Percentiles rank a stretch among this genome's conserved stretches.
Conservation (phyloP, 2,113 vertebrate genomes). For the Gallinago media region DNA sequence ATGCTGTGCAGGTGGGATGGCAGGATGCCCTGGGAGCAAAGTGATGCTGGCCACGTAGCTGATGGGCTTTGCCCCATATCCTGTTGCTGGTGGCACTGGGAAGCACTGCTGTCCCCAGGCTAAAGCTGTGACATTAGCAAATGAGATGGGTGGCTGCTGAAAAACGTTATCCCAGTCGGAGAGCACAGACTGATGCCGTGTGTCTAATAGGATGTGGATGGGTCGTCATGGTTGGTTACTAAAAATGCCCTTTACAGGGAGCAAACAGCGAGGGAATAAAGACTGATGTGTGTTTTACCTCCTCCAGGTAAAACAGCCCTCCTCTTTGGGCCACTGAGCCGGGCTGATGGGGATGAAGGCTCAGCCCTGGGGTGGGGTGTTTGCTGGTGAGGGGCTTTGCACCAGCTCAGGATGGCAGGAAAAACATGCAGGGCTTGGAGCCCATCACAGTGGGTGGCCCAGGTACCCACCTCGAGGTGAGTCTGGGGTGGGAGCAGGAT, state of each 20-base stretch:
- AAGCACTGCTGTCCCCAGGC: no score
- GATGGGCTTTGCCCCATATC: not conserved
- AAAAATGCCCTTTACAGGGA: not conserved
- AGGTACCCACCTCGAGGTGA: accelerated
- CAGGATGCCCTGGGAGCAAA: no score
- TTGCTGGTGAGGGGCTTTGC: not conserved
- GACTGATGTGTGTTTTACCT: not conserved
- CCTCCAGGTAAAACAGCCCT: not conserved
- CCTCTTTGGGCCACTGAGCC: not conserved
- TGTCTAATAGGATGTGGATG: conserved; percentile 12
- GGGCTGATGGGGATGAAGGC: not conserved
- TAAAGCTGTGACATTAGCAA: not conserved
- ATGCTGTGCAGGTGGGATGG: no score
- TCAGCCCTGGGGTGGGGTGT: not conserved
- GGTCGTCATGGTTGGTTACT: conserved; percentile 23
- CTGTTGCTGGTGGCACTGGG: not conserved
- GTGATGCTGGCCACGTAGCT: accelerated
- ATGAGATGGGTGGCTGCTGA: not conserved
- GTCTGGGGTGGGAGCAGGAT: not conserved
- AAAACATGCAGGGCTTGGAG: not conserved
- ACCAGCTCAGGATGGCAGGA: accelerated
- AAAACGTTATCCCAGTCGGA: not conserved
- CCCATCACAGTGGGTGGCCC: not conserved
- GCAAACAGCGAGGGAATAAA: not conserved
- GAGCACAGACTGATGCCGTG: no score